Evolutionary conservation across 2,113 vertebrate genomes (phyloP).

Genomic region (Pygoscelis adeliae): DNA sequence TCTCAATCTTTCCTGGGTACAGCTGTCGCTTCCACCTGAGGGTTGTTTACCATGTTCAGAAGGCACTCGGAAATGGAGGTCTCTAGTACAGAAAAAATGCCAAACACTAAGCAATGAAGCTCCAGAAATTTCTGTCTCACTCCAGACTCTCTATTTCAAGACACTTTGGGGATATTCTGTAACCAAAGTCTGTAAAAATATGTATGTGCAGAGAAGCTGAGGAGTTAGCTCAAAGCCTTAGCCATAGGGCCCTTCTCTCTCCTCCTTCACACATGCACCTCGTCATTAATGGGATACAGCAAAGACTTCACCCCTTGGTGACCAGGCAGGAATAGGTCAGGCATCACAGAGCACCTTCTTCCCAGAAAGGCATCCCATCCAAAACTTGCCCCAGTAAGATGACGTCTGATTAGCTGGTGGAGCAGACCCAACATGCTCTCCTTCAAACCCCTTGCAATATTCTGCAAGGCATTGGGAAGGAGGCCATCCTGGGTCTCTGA

Average conservation of each 20-base stretch:
- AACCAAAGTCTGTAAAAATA: background rate
- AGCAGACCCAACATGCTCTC: background rate
- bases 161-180: background rate
- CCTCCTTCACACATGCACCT: background rate
- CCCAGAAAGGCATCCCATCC: background rate
- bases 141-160: background rate
- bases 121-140: background rate
- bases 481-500: background rate
- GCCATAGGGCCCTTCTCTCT: background rate
- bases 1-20: background rate
- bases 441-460: background rate
- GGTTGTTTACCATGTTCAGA: background rate
- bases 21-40: background rate
- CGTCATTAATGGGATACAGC: accelerated
- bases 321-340: background rate
- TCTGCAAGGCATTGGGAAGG: background rate
- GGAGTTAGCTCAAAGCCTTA: background rate
- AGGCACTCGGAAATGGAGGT: background rate
- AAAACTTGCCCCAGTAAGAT: background rate
- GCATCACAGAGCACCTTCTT: background rate
- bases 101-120: background rate
- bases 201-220: background rate
- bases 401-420: background rate
- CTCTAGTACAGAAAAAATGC: background rate
- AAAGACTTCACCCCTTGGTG: background rate